Evolutionary conservation across 2,888 invertebrate species (phyloP), one percentile per base, ranked within the genome.

Genomic region (Eledona agricola): DNA sequence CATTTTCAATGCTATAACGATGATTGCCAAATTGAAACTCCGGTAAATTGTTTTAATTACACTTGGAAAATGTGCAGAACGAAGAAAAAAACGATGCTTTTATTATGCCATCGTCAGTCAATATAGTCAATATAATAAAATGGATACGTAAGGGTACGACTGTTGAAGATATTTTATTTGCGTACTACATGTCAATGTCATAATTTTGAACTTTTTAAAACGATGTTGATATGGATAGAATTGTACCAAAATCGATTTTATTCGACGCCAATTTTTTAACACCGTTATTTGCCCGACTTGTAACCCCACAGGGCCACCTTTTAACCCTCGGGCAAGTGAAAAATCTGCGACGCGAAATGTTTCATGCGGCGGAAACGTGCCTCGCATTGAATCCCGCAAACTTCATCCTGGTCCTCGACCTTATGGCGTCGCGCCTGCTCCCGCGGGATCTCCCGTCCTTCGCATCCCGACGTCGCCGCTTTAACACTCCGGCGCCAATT

Each of bases 391-490:
- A 67, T 69, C 70, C 70, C 65, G 63, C 58, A 75, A 75, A 74
- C 71, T 71, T 71, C 69, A 74, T 74, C 73, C 74, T 74, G 70
- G 66, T 64, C 70, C 72, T 71, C 66, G 71, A 72, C 73, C 73
- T 74, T 74, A 73, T 72, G 73, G 67, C 65, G 49, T 61, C 62
- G 66, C 62, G 59, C 50, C 62, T 58, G 58, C 63, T 63, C 34
- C 46, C 16, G 51, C 32, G 12, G 19, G 40, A 40, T 29, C 12
- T 37, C 7, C 7, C n/a, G 26, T 26, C 40, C 32, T 23, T 32
- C 42, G 12, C 11, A n/a, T 6, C 12, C 34, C 19, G 46, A 46
- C 34, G 26, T 43, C 31, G 26, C 28, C 40, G 20, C 31, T 31
- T 29, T 43, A 32, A 22, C 25, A 23, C 4, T 10, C 16, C 29